phyloP scores from a whole-genome alignment of 2,797 vertebrate species.

The Garrulus glandarius region DNA sequence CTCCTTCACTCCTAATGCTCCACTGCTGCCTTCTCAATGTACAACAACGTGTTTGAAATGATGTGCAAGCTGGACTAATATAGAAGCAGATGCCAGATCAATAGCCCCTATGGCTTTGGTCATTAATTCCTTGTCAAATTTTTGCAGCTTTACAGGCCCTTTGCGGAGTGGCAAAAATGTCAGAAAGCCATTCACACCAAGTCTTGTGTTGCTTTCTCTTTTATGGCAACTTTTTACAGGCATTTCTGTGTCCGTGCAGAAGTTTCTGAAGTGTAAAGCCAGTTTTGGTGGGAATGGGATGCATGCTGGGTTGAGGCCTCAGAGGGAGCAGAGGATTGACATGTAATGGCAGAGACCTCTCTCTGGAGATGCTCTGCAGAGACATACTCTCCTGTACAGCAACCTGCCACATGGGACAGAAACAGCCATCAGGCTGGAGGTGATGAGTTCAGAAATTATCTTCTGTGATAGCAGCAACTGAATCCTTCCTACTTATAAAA shows the following conservation, averaged over 20 bases:
- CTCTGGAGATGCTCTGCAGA: neutral
- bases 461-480: neutral
- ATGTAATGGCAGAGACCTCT: neutral
- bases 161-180: neutral
- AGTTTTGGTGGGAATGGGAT: neutral
- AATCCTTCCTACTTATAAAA: neutral
- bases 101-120: neutral
- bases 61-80: neutral
- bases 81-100: neutral
- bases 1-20: neutral
- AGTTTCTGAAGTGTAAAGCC: neutral
- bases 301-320: accelerated
- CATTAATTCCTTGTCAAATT: neutral
- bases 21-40: neutral
- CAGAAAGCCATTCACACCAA: neutral
- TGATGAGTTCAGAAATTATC: neutral
- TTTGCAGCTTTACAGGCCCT: neutral
- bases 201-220: neutral
- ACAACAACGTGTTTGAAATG: neutral
- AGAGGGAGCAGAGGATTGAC: neutral
- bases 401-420: neutral
- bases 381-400: neutral
- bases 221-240: neutral
- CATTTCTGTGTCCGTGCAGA: neutral
- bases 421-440: neutral